Base-by-base conservation (phyloP, 2,113 vertebrate genomes). In the Mustela lutreola region DNA sequence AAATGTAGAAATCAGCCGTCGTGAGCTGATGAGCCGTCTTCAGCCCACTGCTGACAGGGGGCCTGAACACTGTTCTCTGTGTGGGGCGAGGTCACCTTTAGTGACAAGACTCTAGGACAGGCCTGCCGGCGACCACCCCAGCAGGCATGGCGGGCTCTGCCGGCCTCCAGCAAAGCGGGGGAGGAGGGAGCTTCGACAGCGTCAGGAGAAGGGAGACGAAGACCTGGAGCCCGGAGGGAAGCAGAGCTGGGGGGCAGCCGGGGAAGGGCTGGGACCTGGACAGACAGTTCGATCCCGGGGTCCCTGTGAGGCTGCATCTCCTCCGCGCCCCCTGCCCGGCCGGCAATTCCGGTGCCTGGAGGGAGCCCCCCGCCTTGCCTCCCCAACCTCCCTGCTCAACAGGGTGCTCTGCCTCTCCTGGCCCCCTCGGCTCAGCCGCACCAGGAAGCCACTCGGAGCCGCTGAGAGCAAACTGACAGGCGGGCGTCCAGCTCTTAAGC, bases 251-350 rank as follows among this genome's bases (percentile, higher is more conserved):
- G 8, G 3, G 9, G 22, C 36, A 3, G 19, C 14, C 11, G 7
- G n/a, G 36, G 33, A 87, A n/a, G 26, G 19, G n/a, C 50, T 36
- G 53, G 26, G 50, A 9, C 24, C 39, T 1, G 6, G 82, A 22
- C 42, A 85, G 60, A 65, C 28, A 1, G 62, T 33, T 21, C 16
- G 28, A 28, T 48, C 28, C 62, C 9, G 15, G 33, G 45, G 26
- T 36, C 83, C 65, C 48, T 4, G 28, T 26, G 9, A 45, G 53
- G 4, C 42, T 33, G 36, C 14, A 11, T 60, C 70, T 75, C 70
- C 14, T 75, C 19, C 0, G 1, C 4, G 36, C 56, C 16, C 56
- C 7, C 26, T 0, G 18, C 31, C 87, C 36, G 10, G 53, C 1
- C 71, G 12, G 71, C 0, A 11, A 60, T 28, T 45, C 28, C 10